These are phyloP conservation scores for Nebria ingens DNA, from an alignment of 1,140 invertebrate species.

Conservation along the genomic window DNA sequence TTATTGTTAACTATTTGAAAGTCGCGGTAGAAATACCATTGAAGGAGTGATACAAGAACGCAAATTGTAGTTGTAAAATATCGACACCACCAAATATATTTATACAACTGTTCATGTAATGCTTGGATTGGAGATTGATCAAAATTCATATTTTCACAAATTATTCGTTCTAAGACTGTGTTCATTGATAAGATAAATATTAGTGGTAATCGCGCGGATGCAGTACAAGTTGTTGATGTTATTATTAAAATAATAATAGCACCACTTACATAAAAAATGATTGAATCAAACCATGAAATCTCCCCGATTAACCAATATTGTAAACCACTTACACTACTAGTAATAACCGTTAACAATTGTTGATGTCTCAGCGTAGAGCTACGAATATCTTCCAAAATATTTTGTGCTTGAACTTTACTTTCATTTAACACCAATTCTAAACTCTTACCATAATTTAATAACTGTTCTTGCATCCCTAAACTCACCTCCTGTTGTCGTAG, in stretches of 20 bases:
- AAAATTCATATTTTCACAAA: slow-evolving; percentile 18
- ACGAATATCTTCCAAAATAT: slow-evolving; percentile 25
- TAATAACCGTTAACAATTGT: slow-evolving; percentile 25
- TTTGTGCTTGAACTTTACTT: slow-evolving; percentile 17
- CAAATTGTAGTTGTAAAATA: neutral
- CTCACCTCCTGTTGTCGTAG: slow-evolving; percentile 44
- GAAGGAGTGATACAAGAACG: neutral
- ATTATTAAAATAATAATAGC: slow-evolving; percentile 24
- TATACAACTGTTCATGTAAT: neutral
- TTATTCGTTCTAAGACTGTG: slow-evolving; percentile 24
- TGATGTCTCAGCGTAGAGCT: slow-evolving; percentile 23
- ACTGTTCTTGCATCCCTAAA: slow-evolving; percentile 41
- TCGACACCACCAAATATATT: slow-evolving; percentile 4
- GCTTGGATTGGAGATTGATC: neutral
- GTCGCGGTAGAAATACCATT: slow-evolving; percentile 3
- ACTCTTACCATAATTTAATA: slow-evolving; percentile 39
- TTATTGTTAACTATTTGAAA: neutral
- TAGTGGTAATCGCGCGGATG: slow-evolving; percentile 23
- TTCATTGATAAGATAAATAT: slow-evolving; percentile 23
- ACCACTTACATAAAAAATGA: slow-evolving; percentile 27
- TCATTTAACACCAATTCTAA: slow-evolving; percentile 34
- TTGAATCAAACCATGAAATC: slow-evolving; percentile 31
- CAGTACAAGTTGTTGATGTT: slow-evolving; percentile 24
- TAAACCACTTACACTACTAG: slow-evolving; percentile 22
- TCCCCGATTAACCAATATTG: slow-evolving; percentile 33